These are phyloP conservation scores for Clarias gariepinus DNA, from an alignment of 2,113 vertebrate genomes.

Conservation along the genomic window DNA sequence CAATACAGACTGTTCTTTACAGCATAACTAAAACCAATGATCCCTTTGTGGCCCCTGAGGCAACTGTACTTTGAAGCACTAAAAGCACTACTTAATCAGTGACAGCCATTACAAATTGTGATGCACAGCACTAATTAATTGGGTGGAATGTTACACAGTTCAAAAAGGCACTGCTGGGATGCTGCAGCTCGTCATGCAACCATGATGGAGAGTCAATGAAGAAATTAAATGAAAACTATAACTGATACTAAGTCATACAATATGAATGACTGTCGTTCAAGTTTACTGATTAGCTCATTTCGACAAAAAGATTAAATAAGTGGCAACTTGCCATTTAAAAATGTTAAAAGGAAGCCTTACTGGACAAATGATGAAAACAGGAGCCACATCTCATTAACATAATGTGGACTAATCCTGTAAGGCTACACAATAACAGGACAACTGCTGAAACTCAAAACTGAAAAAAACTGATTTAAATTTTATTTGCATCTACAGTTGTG, in stretches of 20 bases:
- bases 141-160: not conserved
- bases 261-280: not conserved
- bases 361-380: not conserved
- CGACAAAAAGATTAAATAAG: not conserved
- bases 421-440: not conserved
- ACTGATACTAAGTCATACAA: not conserved
- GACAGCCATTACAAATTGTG: not conserved
- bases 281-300: not conserved
- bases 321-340: not conserved
- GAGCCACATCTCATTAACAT: not conserved
- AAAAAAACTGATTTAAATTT: not conserved
- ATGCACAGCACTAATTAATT: not conserved
- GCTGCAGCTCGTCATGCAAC: not conserved
- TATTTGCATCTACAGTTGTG: not conserved
- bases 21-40: not conserved
- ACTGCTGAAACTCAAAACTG: not conserved
- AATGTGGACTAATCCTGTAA: not conserved
- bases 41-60: not conserved
- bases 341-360: not conserved
- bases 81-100: not conserved
- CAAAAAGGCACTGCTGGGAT: not conserved
- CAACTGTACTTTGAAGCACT: not conserved
- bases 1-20: not conserved
- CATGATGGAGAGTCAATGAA: not conserved
- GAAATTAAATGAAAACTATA: not conserved